Evolutionary conservation across 1,140 invertebrate species (phyloP).

Genomic region (Helicoverpa armigera): DNA sequence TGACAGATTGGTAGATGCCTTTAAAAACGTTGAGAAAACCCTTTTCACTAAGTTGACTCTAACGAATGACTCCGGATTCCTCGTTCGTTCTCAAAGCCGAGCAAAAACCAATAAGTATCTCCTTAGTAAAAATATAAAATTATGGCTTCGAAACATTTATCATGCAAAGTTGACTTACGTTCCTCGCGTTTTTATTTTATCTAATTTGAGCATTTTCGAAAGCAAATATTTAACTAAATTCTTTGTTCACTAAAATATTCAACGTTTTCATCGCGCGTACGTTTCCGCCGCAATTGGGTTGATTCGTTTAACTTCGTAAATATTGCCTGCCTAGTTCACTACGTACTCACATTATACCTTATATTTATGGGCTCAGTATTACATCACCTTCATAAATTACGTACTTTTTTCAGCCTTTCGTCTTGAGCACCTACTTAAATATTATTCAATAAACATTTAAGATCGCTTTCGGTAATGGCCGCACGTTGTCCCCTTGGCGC

Average conservation of each 20-base stretch:
- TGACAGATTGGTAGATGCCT: slow-evolving; percentile 25
- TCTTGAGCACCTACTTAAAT: slow-evolving; percentile 21
- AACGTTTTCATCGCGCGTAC: slow-evolving; percentile 46
- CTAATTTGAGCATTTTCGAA: slow-evolving; percentile 39
- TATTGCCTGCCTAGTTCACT: slow-evolving; percentile 37
- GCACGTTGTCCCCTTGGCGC: background rate
- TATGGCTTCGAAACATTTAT: slow-evolving; percentile 35
- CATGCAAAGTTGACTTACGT: slow-evolving; percentile 31
- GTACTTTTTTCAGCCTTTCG: slow-evolving; percentile 14
- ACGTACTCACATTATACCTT: slow-evolving; percentile 32
- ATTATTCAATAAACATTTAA: slow-evolving; percentile 33
- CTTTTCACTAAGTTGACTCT: slow-evolving; percentile 40
- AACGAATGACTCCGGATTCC: slow-evolving; percentile 25
- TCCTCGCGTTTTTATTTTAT: slow-evolving; percentile 32
- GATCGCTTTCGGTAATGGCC: slow-evolving; percentile 23
- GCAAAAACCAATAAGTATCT: slow-evolving; percentile 41
- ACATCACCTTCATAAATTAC: slow-evolving; percentile 19
- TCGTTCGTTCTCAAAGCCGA: slow-evolving; percentile 22
- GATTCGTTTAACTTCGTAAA: slow-evolving; percentile 46
- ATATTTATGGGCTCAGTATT: slow-evolving; percentile 31
- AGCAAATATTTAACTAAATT: slow-evolving; percentile 46
- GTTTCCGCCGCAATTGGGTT: slow-evolving; percentile 36
- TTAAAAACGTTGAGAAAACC: slow-evolving; percentile 21
- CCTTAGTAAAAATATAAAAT: slow-evolving; percentile 2
- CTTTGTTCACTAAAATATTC: slow-evolving; percentile 41